These are phyloP conservation scores for Nothobranchius furzeri DNA, from an alignment of 2,113 vertebrate species.

Conservation along the genomic window DNA sequence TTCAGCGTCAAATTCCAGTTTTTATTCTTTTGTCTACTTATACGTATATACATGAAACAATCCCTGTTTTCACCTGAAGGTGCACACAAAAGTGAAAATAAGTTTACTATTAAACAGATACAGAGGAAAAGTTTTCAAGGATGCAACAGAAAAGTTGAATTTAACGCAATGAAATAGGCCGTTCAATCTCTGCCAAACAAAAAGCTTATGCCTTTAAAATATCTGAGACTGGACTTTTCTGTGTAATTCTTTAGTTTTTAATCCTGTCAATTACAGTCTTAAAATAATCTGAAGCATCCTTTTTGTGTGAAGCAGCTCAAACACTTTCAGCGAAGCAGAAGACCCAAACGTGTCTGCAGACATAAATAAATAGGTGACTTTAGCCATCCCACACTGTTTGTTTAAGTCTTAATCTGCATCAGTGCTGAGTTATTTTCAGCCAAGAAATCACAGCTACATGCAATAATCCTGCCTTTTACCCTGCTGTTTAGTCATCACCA, in stretches of 20 bases:
- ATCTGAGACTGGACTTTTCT: too few relatives aligned
- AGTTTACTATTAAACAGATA: neutral
- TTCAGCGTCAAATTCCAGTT: neutral
- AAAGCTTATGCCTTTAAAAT: too few relatives aligned
- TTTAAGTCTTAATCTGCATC: neutral
- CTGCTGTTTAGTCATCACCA: conserved; percentile 5
- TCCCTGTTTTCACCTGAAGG: neutral
- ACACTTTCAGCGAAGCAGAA: too few relatives aligned
- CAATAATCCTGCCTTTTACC: neutral
- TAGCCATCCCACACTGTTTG: neutral
- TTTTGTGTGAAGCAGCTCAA: too few relatives aligned
- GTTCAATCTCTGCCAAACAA: too few relatives aligned
- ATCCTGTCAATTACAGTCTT: too few relatives aligned
- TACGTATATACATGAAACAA: too few relatives aligned
- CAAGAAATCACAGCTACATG: neutral
- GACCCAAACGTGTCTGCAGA: too few relatives aligned
- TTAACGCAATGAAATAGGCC: too few relatives aligned
- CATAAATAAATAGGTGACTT: too few relatives aligned
- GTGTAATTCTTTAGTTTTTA: too few relatives aligned
- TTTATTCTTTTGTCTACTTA: neutral
- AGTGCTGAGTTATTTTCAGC: neutral
- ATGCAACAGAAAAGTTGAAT: neutral
- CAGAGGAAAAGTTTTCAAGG: neutral
- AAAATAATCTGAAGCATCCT: too few relatives aligned
- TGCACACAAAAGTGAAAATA: neutral